Base-by-base conservation (phyloP, 2,797 vertebrate genomes). In the Sebastolobus alascanus region DNA sequence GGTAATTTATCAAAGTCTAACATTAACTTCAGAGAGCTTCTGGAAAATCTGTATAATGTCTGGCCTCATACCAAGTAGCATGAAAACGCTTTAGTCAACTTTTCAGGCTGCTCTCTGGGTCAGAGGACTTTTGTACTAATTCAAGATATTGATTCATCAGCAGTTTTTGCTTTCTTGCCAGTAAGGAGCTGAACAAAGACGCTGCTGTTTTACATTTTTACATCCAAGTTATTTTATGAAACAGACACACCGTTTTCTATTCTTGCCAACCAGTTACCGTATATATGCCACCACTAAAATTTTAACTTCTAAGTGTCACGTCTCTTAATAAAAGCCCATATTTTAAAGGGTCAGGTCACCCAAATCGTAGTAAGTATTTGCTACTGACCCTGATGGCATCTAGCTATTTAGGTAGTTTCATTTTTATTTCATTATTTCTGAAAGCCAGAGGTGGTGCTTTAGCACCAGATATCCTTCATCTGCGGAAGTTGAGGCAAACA, bases 101-200 rank as follows among this genome's bases (percentile, higher is more conserved):
- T 72, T 58, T 75, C 11, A 61, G n/a, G 2, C 50, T 58, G 22
- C 54, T 54, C n/a, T 22, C 40, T 2, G 3, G 6, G n/a, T 84
- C 68, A 79, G 22, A 50, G 14, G 56, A 68, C 31, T 40, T 59
- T 37, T n/a, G 8, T n/a, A 16, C 11, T 46, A 52, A 43, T 40
- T 54, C 40, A 66, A 64, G 38, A 54, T 75, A 83, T 67, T 70
- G 75, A 84, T 83, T 73, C 56, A 77, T 77, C 59, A 77, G 78
- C 61, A 61, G 46, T 71, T 67, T n/a, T 3, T 25, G 13, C 8
- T 65, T 78, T 70, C 22, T 58, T 64, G 43, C 56, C 16, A 43
- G 22, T 27, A 68, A 64, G 25, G 43, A 38, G 13, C 3, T 37
- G 58, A 68, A 40, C 59, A 61, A 46, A 75, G 25, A 75, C 8